Evolutionary conservation across 2,888 invertebrate genomes (phyloP), one percentile per base, ranked within the genome.

Genomic region (Eurois occulta): DNA sequence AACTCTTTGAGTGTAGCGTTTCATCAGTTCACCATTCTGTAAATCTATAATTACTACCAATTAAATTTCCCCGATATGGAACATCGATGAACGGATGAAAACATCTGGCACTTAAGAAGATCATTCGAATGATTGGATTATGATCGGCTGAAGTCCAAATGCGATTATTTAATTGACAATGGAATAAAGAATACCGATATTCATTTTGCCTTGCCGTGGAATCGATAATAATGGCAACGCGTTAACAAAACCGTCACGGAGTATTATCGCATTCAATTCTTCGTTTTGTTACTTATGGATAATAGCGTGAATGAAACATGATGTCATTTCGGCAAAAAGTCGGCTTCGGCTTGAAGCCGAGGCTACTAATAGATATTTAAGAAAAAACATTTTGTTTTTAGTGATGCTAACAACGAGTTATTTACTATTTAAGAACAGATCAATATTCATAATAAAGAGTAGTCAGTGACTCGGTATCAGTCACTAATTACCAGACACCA

Each of bases 161-260:
- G 84, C 81, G 83, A 88, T 91, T 90, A 88, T 86, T 87, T 86
- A 90, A 92, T 91, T 90, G 86, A 88, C 87, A 88, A 85, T 84
- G 87, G 90, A 88, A 90, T 88, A 88, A 91, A 88, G 79, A 89
- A 90, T 88, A 87, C 86, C 83, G 88, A 88, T 90, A 89, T 88
- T 90, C 81, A 83, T 87, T 91, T 90, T 74, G 79, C 87, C 79
- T 82, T 77, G 81, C 86, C 94, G 92, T 94, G 90, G 91, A 94
- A 95, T 95, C 88, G 91, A 87, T 95, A 94, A 95, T 95, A 91
- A 92, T 91, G 85, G 84, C 80, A 88, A 88, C 84, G 89, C 86
- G 85, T 91, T 89, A 89, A 87, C 86, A 91, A 90, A 92, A 91
- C 86, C 89, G 92, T 93, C 93, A 94, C 91, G 93, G 91, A 83